Base-by-base conservation (phyloP, 2,113 vertebrate species). In the Gorilla gorilla region DNA sequence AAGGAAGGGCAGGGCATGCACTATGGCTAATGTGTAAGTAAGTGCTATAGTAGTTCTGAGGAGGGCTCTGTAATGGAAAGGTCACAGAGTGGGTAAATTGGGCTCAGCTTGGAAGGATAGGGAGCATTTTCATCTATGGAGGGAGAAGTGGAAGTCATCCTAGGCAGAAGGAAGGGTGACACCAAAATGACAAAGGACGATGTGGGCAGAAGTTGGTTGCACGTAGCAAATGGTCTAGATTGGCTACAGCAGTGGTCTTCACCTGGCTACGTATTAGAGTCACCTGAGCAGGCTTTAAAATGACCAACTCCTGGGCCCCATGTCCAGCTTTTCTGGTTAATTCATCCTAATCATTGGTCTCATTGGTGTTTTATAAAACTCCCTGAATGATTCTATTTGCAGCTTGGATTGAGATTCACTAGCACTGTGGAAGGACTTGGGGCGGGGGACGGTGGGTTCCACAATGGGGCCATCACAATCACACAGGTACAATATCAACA, bases 151-250 rank as follows among this genome's bases (percentile, higher is more conserved):
- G 78, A 57, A 1, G 50, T 50, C 68, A 13, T 23, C 73, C 20
- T 86, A 27, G n/a, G 73, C 12, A 32, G 59, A 27, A 40, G 38
- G n/a, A 92, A 48, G 27, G n/a, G 7, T 6, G 13, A 17, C 10
- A n/a, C 3, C 50, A 80, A 59, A 50, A n/a, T 30, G 8, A 45
- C 9, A 88, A 23, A 52, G 61, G 32, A 55, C 9, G 20, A 38
- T 55, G 22, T 23, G 8, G 16, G 20, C 13, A 27, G 30, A 61
- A 59, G 22, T 43, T 5, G 43, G 7, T 11, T 59, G 13, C 8
- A 52, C 0, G 1, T 5, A 66, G 35, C 35, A 30, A n/a, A 50
- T 13, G 14, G 27, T 0, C 32, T 40, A 3, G 43, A 23, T 66
- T 48, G 50, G 7, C 32, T 22, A 4, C 12, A 61, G 32, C 20